Conservation (phyloP, 2,113 vertebrate genomes). For the crab-eating macaque (Macaca fascicularis) region DNA sequence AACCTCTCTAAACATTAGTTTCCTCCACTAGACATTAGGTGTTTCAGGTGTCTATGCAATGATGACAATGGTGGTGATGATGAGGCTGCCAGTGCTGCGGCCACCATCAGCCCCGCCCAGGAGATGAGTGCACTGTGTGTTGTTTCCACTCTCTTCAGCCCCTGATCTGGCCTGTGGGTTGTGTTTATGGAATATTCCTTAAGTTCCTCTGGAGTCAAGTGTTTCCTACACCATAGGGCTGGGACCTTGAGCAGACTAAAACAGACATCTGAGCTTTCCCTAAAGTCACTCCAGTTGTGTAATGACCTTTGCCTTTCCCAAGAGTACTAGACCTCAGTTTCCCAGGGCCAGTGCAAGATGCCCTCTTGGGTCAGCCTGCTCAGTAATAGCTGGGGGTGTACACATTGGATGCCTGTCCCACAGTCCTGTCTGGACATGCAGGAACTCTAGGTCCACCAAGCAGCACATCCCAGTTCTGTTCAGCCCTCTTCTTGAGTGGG, state of each 20-base stretch:
- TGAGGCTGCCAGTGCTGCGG: neutral
- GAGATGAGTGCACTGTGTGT: fast-evolving
- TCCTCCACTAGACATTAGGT: neutral
- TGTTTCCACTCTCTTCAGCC: neutral
- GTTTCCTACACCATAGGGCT: neutral
- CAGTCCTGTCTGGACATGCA: neutral
- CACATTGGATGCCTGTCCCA: neutral
- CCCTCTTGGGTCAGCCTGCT: neutral
- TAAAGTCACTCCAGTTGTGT: neutral
- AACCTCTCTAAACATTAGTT: neutral
- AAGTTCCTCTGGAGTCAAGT: neutral
- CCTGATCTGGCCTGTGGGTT: neutral
- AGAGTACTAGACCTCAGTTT: neutral
- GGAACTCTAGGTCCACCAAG: neutral
- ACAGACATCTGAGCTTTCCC: neutral
- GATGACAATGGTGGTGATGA: neutral
- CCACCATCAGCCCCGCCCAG: neutral
- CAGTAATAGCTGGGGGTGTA: neutral
- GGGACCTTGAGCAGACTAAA: neutral
- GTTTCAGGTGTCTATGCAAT: neutral
- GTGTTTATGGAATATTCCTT: neutral
- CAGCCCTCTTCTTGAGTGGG: neutral
- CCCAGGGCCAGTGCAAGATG: neutral
- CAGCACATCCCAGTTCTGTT: too few relatives aligned
- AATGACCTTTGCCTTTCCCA: neutral